Conservation (phyloP, 2,888 invertebrate species). For the Caenorhabditis angaria region DNA sequence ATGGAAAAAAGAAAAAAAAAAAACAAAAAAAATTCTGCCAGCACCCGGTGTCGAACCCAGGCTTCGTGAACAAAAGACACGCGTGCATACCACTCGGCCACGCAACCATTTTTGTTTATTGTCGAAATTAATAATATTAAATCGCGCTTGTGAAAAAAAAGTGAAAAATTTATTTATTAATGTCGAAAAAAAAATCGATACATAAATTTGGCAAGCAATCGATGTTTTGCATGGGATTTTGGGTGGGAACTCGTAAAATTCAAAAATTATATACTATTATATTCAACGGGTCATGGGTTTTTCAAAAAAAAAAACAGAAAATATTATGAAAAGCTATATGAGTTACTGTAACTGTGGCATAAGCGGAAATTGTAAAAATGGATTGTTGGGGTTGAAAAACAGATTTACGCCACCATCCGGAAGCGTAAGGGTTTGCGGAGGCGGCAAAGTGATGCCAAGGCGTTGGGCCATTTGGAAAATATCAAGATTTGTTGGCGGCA, state of each 20-base stretch:
- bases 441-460: slow-evolving; percentile 27
- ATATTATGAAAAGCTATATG: background rate
- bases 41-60: background rate
- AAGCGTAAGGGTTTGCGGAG: background rate
- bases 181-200: too few species aligned
- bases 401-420: background rate
- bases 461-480: slow-evolving; percentile 31
- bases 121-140: too few species aligned
- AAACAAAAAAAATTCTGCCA: background rate
- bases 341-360: slow-evolving; percentile 4
- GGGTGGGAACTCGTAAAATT: background rate
- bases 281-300: background rate
- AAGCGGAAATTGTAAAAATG: slow-evolving; percentile 3
- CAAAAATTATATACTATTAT: background rate
- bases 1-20: background rate
- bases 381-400: background rate
- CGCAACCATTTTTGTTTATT: too few species aligned
- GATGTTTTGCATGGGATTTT: background rate
- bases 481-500: slow-evolving; percentile 10
- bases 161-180: too few species aligned
- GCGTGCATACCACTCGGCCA: too few species aligned
- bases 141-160: too few species aligned
- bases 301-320: too few species aligned
- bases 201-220: too few species aligned
- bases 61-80: too few species aligned